phyloP scores from a whole-genome alignment of 2,888 invertebrate genomes.

The Heteropelma amictum region DNA sequence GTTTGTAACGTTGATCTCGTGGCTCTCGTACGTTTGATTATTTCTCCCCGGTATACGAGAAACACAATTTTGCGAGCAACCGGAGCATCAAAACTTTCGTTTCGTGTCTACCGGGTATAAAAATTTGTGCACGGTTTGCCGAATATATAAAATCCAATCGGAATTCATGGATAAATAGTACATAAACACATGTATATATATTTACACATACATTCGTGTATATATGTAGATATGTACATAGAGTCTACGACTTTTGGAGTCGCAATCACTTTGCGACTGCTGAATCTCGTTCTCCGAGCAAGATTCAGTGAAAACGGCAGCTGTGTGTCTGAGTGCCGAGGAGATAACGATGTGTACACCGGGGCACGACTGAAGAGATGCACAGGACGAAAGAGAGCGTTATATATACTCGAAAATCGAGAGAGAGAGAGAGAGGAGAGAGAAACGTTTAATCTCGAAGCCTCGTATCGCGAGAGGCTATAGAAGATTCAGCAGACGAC shows the following conservation, averaged over 20 bases:
- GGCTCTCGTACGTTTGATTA: background rate
- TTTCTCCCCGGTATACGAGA: background rate
- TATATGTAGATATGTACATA: background rate
- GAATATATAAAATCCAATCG: conserved; percentile 18
- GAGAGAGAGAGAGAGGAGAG: conserved; percentile 31
- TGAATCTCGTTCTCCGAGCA: conserved; percentile 13
- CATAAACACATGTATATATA: background rate
- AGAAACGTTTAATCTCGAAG: conserved; percentile 57
- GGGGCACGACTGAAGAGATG: conserved; percentile 17
- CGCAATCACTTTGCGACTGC: conserved; percentile 5
- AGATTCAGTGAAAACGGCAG: conserved; percentile 57
- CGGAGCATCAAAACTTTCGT: conserved; percentile 8
- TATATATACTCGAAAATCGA: conserved; percentile 29
- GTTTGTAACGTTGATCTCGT: conserved; percentile 4
- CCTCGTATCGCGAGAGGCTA: conserved; percentile 44
- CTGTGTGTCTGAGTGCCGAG: conserved; percentile 54
- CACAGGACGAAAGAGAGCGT: conserved; percentile 17
- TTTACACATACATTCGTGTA: background rate
- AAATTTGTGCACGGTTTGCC: conserved; percentile 13
- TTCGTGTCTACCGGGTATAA: background rate
- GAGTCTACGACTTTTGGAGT: conserved; percentile 6
- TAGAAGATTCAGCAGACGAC: conserved; percentile 44
- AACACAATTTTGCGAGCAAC: conserved; percentile 4
- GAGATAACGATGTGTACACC: conserved; percentile 67
- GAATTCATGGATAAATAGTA: conserved; percentile 13